These are phyloP conservation scores for Scarus forsteni DNA, from an alignment of 2,797 vertebrate species.

Conservation along the genomic window DNA sequence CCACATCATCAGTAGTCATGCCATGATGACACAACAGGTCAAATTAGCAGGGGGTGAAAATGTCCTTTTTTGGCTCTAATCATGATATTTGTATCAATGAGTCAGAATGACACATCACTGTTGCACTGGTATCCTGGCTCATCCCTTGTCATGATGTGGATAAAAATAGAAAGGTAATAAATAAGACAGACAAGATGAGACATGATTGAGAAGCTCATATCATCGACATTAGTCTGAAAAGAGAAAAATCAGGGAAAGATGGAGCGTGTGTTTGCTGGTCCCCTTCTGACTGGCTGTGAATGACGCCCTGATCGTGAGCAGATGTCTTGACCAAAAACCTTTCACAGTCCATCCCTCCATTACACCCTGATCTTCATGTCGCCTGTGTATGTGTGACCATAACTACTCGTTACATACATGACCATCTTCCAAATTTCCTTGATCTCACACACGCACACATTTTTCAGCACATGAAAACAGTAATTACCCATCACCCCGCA, in stretches of 20 bases:
- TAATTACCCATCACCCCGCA: conserved; percentile 73
- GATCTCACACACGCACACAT: conserved; percentile 52
- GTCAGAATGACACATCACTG: too few species aligned
- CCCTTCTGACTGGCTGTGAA: conserved; percentile 26
- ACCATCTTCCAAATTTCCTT: conserved; percentile 33
- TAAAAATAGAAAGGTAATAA: neutral
- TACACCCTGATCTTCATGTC: conserved; percentile 21
- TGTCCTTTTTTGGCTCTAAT: too few species aligned
- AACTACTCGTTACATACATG: conserved; percentile 20
- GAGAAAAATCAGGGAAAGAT: conserved; percentile 4
- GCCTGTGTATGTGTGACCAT: conserved; percentile 15
- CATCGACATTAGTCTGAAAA: conserved; percentile 1
- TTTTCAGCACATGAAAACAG: conserved; percentile 61
- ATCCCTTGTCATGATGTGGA: too few species aligned
- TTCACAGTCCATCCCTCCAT: neutral
- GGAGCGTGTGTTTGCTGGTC: conserved; percentile 6
- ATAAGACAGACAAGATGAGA: neutral
- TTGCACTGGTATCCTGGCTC: too few species aligned
- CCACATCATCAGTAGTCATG: too few species aligned
- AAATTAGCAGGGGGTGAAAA: too few species aligned
- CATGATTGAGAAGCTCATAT: neutral
- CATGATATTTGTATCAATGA: too few species aligned
- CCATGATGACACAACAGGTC: too few species aligned
- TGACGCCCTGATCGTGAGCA: conserved; percentile 44
- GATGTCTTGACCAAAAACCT: conserved; percentile 42